A percentile compares a stretch with the other conserved stretches of the same genome.
Conservation (phyloP, 2,888 invertebrate genomes). For the Muschampia plurimacula region DNA sequence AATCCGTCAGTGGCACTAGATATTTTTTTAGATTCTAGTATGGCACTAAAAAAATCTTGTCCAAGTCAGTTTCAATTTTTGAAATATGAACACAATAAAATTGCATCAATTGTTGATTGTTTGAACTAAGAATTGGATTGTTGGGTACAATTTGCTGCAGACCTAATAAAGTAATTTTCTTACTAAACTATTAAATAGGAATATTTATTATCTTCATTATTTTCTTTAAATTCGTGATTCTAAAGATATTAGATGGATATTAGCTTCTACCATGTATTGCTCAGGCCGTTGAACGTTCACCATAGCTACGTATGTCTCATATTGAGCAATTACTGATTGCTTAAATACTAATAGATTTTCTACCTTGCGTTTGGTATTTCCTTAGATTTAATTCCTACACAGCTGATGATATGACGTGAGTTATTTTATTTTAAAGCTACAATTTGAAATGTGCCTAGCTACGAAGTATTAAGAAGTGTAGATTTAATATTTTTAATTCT, state of each 20-base stretch:
- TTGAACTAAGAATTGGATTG: background rate
- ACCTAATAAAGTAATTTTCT: background rate
- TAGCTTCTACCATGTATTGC: slow-evolving; percentile 11
- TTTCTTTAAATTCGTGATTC: slow-evolving; percentile 28
- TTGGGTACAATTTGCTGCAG: background rate
- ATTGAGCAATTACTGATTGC: background rate
- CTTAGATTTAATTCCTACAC: slow-evolving; percentile 45
- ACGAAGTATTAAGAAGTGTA: slow-evolving; percentile 49
- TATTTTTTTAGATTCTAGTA: too few relatives aligned
- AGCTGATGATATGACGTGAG: slow-evolving; percentile 61
- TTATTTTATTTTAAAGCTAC: slow-evolving; percentile 66
- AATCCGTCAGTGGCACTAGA: too few relatives aligned
- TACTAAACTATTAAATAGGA: background rate
- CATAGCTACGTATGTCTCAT: background rate
- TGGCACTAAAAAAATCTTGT: too few relatives aligned
- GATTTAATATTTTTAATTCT: slow-evolving; percentile 1
- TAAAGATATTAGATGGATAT: slow-evolving; percentile 13
- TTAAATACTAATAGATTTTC: background rate
- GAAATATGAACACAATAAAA: too few relatives aligned
- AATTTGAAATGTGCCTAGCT: slow-evolving; percentile 74
- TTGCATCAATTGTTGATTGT: too few relatives aligned
- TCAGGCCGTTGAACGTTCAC: slow-evolving; percentile 6
- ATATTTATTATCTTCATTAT: slow-evolving; percentile 23
- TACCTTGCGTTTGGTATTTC: slow-evolving; percentile 17
- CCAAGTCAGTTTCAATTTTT: too few relatives aligned